Conservation (phyloP, 1,140 invertebrate species). For the Magallana gigas region DNA sequence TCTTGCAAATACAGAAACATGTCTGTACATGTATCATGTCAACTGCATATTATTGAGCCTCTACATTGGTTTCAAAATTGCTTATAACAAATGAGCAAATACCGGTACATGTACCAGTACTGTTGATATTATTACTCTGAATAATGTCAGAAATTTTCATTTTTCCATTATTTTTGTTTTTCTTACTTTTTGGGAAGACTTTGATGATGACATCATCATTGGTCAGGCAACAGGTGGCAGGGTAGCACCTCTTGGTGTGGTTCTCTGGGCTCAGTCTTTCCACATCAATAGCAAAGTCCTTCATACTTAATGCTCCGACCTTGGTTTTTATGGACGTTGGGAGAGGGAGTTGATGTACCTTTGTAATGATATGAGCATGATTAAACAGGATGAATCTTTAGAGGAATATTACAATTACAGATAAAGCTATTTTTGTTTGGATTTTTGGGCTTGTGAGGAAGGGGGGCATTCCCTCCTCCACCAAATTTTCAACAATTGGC, state of each 20-base stretch:
- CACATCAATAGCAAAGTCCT: constrained; percentile 67
- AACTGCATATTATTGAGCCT: too few relatives aligned
- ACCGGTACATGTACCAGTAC: too few relatives aligned
- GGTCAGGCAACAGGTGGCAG: constrained; percentile 60
- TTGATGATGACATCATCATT: constrained; percentile 57
- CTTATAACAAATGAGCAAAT: too few relatives aligned
- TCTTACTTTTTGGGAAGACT: constrained; percentile 52
- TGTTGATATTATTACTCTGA: not conserved
- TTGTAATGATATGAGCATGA: not conserved
- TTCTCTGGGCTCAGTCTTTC: constrained; percentile 49
- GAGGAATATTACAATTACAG: too few relatives aligned
- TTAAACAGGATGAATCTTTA: too few relatives aligned
- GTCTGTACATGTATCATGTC: too few relatives aligned
- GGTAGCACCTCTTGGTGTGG: constrained; percentile 56
- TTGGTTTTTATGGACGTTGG: constrained; percentile 49
- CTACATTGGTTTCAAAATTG: too few relatives aligned
- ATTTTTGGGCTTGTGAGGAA: too few relatives aligned
- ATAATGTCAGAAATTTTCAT: not conserved
- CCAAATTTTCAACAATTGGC: too few relatives aligned
- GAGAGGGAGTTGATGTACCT: constrained; percentile 54
- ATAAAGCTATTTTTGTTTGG: too few relatives aligned
- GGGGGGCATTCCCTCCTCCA: too few relatives aligned
- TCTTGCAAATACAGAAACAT: too few relatives aligned
- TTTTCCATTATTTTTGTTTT: not conserved
- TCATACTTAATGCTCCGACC: constrained; percentile 52